Evolutionary conservation across 2,797 vertebrate species (phyloP).

Genomic region (Sciurus vulgaris): DNA sequence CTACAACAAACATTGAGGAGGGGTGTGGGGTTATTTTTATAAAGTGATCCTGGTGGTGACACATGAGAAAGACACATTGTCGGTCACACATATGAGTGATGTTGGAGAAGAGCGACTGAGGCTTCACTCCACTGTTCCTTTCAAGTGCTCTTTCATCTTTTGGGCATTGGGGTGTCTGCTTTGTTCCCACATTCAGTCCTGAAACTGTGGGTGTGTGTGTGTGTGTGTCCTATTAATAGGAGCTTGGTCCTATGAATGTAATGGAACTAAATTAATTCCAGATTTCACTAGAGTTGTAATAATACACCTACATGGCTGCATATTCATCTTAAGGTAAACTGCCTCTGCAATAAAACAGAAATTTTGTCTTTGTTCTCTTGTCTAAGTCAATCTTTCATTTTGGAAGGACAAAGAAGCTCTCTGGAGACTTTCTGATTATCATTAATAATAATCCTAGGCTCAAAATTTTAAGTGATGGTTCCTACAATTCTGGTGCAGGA

Average conservation of each 20-base stretch:
- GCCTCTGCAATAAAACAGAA: neutral
- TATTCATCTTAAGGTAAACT: neutral
- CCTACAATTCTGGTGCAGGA: neutral
- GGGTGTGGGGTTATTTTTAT: neutral
- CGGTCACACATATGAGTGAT: neutral
- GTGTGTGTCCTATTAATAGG: neutral
- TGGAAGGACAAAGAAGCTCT: neutral
- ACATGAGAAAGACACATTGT: neutral
- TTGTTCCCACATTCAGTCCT: no score
- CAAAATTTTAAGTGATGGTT: neutral
- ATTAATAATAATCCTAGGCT: neutral
- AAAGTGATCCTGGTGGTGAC: neutral
- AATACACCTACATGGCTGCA: accelerated
- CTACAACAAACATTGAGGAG: neutral
- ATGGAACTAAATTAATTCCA: neutral
- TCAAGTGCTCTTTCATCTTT: neutral
- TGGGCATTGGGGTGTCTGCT: no score
- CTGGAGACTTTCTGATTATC: neutral
- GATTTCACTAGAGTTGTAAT: neutral
- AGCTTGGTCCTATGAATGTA: neutral
- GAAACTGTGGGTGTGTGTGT: no score
- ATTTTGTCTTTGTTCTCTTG: neutral
- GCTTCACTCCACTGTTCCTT: neutral
- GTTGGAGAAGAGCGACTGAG: neutral
- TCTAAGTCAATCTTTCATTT: neutral